Evolutionary conservation across 2,888 invertebrate genomes (phyloP), one percentile per base, ranked within the genome.

Genomic region (Ochropacha duplaris): DNA sequence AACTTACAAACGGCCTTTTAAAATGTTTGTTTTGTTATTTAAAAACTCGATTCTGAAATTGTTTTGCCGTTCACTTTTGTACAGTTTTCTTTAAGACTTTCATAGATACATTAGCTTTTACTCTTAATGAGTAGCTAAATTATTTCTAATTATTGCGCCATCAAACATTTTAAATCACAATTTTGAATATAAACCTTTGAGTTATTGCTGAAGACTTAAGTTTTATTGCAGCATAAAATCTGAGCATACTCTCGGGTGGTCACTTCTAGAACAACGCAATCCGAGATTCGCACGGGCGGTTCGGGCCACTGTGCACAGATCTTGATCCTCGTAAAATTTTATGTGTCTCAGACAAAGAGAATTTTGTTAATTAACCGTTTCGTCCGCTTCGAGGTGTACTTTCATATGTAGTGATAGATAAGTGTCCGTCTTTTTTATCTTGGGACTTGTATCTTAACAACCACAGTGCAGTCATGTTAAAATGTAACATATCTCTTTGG

Each of bases 261-360:
- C 73, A 55, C 68, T 63, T 84, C 82, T 66, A 82, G 68, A 6
- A 3, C 14, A n/a, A 22, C 9, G 55, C 70, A 26, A 61, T 81
- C 81, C 28, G 9, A 34, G 71, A 55, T 70, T 59, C 74, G 68
- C 75, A 65, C 75, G 69, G 74, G 79, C 83, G 81, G 81, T 78
- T 72, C 72, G 71, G 79, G 78, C 81, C 79, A 78, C 78, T 72
- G 76, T 75, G 65, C 78, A 64, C 79, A 78, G 82, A 92, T 92
- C 92, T 90, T 88, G 91, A 91, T 90, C 81, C 87, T 91, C 91
- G 81, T 92, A 92, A 92, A 92, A 92, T 91, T 91, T 92, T 91
- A 92, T 91, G 91, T 87, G 86, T 85, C 83, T 84, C 85, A 88
- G 84, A 92, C 90, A 90, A 92, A 89, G 90, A 87, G 89, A 90